phyloP scores from a whole-genome alignment of 2,888 invertebrate genomes.

The Tachystola acroxantha region DNA sequence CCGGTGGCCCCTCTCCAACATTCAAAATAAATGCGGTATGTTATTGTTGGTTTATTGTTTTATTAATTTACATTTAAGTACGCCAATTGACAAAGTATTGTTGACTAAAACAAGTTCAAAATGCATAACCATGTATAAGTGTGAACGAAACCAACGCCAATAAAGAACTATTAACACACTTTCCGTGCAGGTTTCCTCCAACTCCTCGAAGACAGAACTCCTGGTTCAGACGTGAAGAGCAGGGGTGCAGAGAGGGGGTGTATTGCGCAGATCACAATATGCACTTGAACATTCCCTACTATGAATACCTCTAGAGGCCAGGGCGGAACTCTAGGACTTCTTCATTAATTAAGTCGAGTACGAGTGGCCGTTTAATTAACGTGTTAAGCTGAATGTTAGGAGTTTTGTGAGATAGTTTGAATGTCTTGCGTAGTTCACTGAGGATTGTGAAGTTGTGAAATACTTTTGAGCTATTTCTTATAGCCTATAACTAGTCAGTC shows the following conservation, averaged over 20 bases:
- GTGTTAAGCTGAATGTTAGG: conserved; percentile 2
- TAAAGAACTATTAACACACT: conserved; percentile 8
- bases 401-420: conserved; percentile 4
- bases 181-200: conserved; percentile 27
- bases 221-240: conserved; percentile 70
- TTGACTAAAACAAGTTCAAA: too few species aligned
- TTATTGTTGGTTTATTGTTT: too few species aligned
- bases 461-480: not conserved
- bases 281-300: conserved; percentile 70
- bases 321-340: conserved; percentile 44
- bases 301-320: conserved; percentile 60
- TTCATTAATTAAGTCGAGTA: conserved; percentile 43
- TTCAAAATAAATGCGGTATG: too few species aligned
- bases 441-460: too few species aligned
- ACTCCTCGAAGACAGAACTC: conserved; percentile 49
- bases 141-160: too few species aligned
- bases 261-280: conserved; percentile 73
- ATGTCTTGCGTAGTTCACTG: not conserved
- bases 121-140: too few species aligned
- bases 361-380: conserved; percentile 25
- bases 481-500: too few species aligned
- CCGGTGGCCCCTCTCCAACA: too few species aligned
- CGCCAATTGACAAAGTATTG: too few species aligned
- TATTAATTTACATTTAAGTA: too few species aligned
- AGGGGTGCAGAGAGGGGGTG: conserved; percentile 34